Conservation (phyloP, 2,797 vertebrate genomes). For the Graptemys geographica region DNA sequence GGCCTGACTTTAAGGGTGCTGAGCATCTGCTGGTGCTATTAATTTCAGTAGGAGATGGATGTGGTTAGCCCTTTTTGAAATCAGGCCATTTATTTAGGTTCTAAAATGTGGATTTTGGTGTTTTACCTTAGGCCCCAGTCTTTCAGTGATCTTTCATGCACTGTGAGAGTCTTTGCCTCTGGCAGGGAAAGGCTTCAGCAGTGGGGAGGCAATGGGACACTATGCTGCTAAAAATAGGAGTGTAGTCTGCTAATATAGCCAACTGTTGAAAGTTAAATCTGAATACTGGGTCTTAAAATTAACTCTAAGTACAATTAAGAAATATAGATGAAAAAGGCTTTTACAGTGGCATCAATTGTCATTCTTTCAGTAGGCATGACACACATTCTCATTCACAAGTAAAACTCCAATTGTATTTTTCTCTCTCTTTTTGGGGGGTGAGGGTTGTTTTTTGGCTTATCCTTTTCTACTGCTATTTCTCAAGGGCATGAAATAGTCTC, state of each 20-base stretch:
- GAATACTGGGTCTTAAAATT: neutral
- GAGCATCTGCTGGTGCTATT: too few species aligned
- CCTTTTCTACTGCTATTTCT: neutral
- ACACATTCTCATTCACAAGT: neutral
- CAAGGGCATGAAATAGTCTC: neutral
- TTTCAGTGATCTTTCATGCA: neutral
- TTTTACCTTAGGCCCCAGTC: neutral
- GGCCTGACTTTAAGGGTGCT: too few species aligned
- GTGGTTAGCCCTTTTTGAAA: neutral
- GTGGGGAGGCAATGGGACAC: neutral
- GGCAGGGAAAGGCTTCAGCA: neutral
- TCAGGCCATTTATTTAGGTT: neutral
- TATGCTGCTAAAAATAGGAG: neutral
- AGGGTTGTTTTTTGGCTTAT: neutral
- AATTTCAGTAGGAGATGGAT: neutral
- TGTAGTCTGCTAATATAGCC: neutral
- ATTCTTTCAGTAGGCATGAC: neutral
- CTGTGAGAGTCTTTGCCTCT: neutral
- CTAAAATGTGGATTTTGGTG: neutral
- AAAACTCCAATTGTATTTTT: neutral
- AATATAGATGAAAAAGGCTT: neutral
- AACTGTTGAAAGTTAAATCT: neutral
- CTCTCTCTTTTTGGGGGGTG: neutral
- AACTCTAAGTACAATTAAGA: neutral
- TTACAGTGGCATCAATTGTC: neutral